Conservation (phyloP, 2,797 vertebrate species). For the Anguilla megastoma region DNA sequence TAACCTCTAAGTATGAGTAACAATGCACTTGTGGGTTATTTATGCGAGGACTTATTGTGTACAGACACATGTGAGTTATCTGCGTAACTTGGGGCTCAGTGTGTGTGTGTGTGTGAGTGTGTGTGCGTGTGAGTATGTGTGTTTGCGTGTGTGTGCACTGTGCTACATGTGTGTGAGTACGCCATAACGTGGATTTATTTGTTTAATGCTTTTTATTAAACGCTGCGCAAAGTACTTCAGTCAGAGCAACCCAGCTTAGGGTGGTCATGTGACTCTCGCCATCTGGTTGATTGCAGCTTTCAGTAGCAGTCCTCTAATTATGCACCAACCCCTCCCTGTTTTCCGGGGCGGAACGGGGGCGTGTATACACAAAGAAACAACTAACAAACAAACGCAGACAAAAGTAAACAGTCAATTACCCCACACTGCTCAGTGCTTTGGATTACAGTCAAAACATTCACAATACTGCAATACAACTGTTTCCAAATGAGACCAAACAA, state of each 20-base stretch:
- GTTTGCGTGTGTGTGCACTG: neutral
- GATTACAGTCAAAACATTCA: neutral
- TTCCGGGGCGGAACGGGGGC: neutral
- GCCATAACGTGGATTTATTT: neutral
- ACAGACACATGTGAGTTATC: neutral
- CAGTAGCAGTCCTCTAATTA: slow-evolving; percentile 21
- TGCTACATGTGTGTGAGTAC: neutral
- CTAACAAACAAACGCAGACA: slow-evolving; percentile 22
- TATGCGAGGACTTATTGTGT: too few species aligned
- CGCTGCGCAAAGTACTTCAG: neutral
- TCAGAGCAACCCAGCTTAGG: neutral
- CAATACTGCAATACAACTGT: neutral
- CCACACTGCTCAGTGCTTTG: neutral
- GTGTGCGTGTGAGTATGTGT: neutral
- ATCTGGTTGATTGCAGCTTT: slow-evolving; percentile 33
- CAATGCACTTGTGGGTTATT: neutral
- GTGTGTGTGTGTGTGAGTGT: neutral
- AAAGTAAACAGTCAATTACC: neutral
- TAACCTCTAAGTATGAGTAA: neutral
- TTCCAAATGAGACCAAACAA: neutral
- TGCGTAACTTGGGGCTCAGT: too few species aligned
- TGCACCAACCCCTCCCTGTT: slow-evolving; percentile 12
- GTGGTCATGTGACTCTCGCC: slow-evolving; percentile 14
- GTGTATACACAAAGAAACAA: slow-evolving; percentile 16
- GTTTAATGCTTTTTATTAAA: neutral